Evolutionary conservation across 2,113 vertebrate species (phyloP).

Genomic region (Delphinus delphis): DNA sequence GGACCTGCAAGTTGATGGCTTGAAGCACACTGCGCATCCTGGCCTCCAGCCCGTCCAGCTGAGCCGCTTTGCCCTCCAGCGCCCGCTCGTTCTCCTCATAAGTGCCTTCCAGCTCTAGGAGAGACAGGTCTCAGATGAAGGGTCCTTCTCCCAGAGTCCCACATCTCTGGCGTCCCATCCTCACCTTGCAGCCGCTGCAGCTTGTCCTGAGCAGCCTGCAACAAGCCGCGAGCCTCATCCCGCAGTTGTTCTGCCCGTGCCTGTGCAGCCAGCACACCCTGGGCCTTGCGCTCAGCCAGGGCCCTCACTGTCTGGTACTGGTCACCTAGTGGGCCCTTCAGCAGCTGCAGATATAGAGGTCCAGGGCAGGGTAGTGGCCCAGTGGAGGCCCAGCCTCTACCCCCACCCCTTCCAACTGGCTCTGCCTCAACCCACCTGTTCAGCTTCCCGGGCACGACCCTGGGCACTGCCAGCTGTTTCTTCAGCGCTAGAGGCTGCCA

Average conservation of each 20-base stretch:
- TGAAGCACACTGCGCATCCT: constrained; percentile 93
- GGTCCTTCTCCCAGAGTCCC: not conserved
- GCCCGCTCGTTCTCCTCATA: constrained; percentile 93
- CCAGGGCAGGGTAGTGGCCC: not conserved
- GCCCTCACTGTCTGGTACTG: constrained; percentile 91
- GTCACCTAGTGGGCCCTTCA: constrained; percentile 91
- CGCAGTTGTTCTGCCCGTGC: constrained; percentile 90
- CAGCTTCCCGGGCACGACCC: constrained; percentile 92
- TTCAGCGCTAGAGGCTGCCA: constrained; percentile 91
- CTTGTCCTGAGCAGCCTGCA: constrained; percentile 91
- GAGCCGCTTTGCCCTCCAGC: constrained; percentile 92
- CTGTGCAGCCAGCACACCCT: constrained; percentile 88
- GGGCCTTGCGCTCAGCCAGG: constrained; percentile 90
- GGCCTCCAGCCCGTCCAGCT: constrained; percentile 95
- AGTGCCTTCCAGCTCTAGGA: constrained; percentile 90
- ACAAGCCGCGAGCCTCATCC: constrained; percentile 90
- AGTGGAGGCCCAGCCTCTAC: not conserved
- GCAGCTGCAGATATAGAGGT: constrained; percentile 81
- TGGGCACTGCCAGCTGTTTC: constrained; percentile 91
- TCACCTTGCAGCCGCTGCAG: constrained; percentile 92
- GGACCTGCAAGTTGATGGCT: constrained; percentile 96
- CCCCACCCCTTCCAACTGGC: not conserved
- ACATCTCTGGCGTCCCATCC: accelerated
- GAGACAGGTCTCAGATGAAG: not conserved
- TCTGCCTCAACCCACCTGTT: constrained; percentile 85